Evolutionary conservation across 1,140 invertebrate species (phyloP).

Genomic region (Lepidotrigona ventralis): DNA sequence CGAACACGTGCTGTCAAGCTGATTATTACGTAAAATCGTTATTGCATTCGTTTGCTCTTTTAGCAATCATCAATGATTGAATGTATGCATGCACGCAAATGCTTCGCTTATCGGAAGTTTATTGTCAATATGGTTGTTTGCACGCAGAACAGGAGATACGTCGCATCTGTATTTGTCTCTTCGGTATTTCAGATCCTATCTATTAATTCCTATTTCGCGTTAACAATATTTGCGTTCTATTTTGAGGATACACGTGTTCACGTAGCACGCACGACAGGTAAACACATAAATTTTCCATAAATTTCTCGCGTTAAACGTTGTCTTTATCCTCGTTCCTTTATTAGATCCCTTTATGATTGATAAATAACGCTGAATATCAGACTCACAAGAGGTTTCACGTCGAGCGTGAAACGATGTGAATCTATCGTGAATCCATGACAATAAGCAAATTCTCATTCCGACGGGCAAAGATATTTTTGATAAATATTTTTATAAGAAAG

Average conservation of each 20-base stretch:
- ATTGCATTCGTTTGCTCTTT: constrained; percentile 6
- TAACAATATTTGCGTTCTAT: constrained; percentile 13
- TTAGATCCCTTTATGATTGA: neutral
- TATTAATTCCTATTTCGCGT: constrained; percentile 20
- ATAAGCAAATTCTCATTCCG: neutral
- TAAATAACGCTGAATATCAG: neutral
- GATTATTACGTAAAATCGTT: constrained; percentile 22
- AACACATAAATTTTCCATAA: neutral
- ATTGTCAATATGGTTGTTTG: constrained; percentile 26
- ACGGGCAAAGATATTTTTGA: neutral
- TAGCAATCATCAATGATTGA: constrained; percentile 18
- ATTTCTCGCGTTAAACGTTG: neutral
- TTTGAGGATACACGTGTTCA: neutral
- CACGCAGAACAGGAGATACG: neutral
- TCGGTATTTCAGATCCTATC: constrained; percentile 9
- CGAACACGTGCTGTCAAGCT: neutral
- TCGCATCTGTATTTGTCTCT: constrained; percentile 20
- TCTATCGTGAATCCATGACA: neutral
- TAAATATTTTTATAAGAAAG: neutral
- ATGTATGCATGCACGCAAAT: constrained; percentile 3
- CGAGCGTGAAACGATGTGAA: neutral
- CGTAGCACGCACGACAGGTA: neutral
- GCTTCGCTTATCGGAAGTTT: constrained; percentile 12
- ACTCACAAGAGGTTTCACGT: neutral
- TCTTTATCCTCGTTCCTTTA: neutral